Conservation (phyloP, 2,797 vertebrate species). For the Gila robusta region DNA sequence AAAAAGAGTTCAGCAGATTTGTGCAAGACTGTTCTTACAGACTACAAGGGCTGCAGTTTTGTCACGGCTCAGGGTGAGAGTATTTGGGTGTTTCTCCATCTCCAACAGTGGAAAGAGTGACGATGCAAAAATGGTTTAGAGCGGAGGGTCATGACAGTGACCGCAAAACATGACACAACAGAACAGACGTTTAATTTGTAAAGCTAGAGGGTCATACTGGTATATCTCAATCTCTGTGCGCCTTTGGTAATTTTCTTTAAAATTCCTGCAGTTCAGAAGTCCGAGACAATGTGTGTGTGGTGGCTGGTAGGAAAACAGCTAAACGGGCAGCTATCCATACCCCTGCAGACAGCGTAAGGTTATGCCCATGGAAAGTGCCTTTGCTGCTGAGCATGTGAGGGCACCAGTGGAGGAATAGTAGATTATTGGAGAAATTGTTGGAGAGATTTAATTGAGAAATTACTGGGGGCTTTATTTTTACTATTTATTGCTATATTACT, state of each 20-base stretch:
- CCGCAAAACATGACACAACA: constrained; percentile 30
- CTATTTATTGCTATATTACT: background rate
- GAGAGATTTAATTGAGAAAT: constrained; percentile 64
- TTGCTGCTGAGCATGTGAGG: constrained; percentile 41
- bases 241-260: background rate
- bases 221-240: background rate
- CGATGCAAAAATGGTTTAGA: constrained; percentile 66
- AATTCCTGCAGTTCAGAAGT: background rate
- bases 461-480: background rate
- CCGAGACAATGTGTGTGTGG: constrained; percentile 30
- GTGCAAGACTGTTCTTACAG: constrained; percentile 56
- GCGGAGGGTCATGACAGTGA: constrained; percentile 55
- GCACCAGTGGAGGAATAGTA: constrained; percentile 67
- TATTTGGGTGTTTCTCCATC: constrained; percentile 55
- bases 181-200: constrained; percentile 18
- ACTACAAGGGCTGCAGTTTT: constrained; percentile 13
- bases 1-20: constrained; percentile 71
- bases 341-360: constrained; percentile 23
- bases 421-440: constrained; percentile 78
- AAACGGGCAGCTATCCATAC: constrained; percentile 24
- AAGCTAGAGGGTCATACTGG: background rate
- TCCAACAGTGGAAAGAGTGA: constrained; percentile 78
- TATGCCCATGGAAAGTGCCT: constrained; percentile 50
- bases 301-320: constrained; percentile 16
- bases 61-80: background rate